Evolutionary conservation across 1,140 invertebrate genomes (phyloP).

Genomic region (Druon quercuslanigerum): DNA sequence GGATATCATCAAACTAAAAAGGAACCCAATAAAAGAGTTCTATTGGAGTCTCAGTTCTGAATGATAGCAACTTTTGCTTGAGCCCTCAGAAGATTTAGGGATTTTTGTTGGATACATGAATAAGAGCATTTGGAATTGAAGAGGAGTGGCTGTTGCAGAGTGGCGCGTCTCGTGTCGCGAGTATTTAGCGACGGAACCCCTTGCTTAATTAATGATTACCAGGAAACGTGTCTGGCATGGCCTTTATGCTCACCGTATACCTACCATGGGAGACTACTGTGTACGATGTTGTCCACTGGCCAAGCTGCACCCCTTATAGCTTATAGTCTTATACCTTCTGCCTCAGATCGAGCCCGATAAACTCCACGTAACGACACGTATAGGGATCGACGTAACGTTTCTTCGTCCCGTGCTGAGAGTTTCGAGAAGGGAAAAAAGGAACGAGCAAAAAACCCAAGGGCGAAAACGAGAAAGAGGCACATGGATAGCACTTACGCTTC

Average conservation of each 20-base stretch:
- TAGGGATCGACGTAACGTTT: constrained; percentile 32
- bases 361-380: constrained; percentile 34
- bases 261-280: constrained; percentile 53
- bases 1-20: too few relatives aligned
- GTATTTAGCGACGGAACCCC: constrained; percentile 61
- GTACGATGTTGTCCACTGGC: constrained; percentile 48
- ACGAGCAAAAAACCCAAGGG: constrained; percentile 28
- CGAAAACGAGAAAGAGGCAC: constrained; percentile 37
- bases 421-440: constrained; percentile 32
- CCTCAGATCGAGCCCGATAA: constrained; percentile 56
- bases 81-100: too few relatives aligned
- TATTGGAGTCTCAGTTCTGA: too few relatives aligned
- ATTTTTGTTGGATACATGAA: too few relatives aligned
- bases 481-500: constrained; percentile 6
- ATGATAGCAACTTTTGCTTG: too few relatives aligned
- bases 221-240: constrained; percentile 69
- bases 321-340: constrained; percentile 32
- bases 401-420: constrained; percentile 22
- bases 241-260: constrained; percentile 57
- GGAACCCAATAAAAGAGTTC: too few relatives aligned
- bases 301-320: constrained; percentile 40
- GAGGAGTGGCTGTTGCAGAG: neutral
- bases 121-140: neutral
- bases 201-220: constrained; percentile 75
- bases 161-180: constrained; percentile 54